Evolutionary conservation across 2,888 invertebrate species (phyloP).

Genomic region (Cataglyphis cursor): DNA sequence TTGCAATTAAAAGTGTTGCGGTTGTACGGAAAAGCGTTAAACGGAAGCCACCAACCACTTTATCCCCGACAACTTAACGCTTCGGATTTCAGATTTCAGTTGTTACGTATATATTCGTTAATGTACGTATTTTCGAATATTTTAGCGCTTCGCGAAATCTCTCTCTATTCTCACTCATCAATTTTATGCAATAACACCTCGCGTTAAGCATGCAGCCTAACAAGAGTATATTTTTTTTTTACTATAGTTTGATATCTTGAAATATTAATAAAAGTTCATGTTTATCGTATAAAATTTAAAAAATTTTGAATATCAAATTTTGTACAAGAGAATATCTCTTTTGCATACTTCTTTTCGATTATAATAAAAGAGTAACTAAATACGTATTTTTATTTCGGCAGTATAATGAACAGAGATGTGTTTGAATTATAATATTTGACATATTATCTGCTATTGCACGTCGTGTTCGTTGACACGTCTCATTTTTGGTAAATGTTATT

Average conservation of each 20-base stretch:
- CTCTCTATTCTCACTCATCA: constrained; percentile 10
- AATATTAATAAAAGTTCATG: background rate
- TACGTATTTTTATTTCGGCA: background rate
- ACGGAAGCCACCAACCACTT: constrained; percentile 47
- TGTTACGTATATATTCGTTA: constrained; percentile 22
- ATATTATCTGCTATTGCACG: constrained; percentile 26
- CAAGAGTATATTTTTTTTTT: background rate
- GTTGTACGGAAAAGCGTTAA: constrained; percentile 40
- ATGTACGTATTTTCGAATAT: constrained; percentile 42
- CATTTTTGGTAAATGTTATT: constrained; percentile 33
- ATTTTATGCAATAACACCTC: constrained; percentile 7
- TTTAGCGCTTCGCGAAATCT: constrained; percentile 13
- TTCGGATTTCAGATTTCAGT: constrained; percentile 49
- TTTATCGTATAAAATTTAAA: background rate
- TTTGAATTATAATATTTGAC: constrained; percentile 42
- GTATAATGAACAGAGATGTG: constrained; percentile 12
- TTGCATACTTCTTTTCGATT: background rate
- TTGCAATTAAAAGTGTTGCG: constrained; percentile 60
- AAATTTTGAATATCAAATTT: background rate
- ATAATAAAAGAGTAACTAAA: background rate
- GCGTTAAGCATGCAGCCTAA: background rate
- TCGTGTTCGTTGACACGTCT: constrained; percentile 30
- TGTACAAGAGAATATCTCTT: background rate
- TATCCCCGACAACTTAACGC: constrained; percentile 46
- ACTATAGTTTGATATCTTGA: background rate